Base-by-base conservation (phyloP, 2,888 invertebrate genomes). In the Liopterus haemorrhoidalis region DNA sequence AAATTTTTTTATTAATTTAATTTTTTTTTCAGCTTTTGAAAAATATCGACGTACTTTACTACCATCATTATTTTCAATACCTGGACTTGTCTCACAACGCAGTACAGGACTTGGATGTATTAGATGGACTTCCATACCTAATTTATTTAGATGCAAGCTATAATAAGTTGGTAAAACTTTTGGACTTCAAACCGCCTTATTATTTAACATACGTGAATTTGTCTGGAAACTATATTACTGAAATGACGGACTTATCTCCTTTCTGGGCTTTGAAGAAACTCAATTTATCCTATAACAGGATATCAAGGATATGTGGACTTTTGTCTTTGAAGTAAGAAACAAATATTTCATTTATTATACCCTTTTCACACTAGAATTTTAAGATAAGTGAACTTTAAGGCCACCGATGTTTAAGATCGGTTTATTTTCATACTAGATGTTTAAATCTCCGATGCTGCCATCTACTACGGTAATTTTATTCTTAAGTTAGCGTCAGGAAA, bases 221-320 rank as follows among this genome's bases (percentile, higher is more conserved):
- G 49, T 75, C 75, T 33, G 69, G 69, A 57, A 81, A 81, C 62
- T 66, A 68, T 1, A 70, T 81, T 28, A 67, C 64, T 41, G 57
- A 58, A 40, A 75, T 81, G 49, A 65, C 66, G 31, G 74, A 79
- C 61, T 60, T 81, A 20, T 67, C 63, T 8, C 59, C 61, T 14
- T 79, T 79, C 59, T 81, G 81, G 81, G 78, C 79, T 4, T 69
- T 81, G 3, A 72, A 75, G 1, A 63, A 72, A 38, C 65, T 81
- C 43, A 73, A 80, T 64, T 59, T 81, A 43, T 76, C 79, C 0
- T 73, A 78, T 54, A 81, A 81, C 59, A 68, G 70, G 36, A 78
- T 81, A 41, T 71, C 70, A 51, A 54, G 53, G 42, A 79, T 81
- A 40, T 64, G 57, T 39, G 78, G 78, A 14, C 58, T 80, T 20